These are phyloP conservation scores for Colius striatus DNA, from an alignment of 2,113 vertebrate species.

Conservation along the genomic window DNA sequence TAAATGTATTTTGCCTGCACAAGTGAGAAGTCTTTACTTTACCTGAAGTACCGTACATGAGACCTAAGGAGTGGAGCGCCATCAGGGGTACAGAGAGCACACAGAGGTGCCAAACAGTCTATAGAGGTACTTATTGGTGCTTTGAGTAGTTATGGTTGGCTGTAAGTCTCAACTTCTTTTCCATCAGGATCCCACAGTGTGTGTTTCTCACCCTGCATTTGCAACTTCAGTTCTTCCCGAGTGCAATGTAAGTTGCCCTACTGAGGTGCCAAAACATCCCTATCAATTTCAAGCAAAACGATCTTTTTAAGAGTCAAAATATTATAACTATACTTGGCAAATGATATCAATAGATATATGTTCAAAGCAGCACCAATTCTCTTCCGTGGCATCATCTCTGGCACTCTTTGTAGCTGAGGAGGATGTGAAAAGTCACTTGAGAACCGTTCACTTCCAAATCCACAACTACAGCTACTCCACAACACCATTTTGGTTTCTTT, in stretches of 20 bases:
- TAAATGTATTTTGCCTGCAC: not conserved
- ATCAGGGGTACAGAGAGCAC: not conserved
- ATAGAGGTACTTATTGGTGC: fast-evolving
- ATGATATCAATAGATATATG: fast-evolving
- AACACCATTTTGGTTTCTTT: not conserved
- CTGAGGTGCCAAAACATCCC: not conserved
- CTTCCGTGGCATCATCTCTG: not conserved
- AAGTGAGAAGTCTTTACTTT: not conserved
- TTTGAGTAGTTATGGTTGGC: not conserved
- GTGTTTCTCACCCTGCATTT: not conserved
- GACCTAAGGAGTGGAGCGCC: not conserved
- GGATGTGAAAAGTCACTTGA: not conserved
- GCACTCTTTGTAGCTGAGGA: not conserved
- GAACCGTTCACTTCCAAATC: not conserved
- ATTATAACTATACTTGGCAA: not conserved
- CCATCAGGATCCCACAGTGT: not conserved
- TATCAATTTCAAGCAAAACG: not conserved
- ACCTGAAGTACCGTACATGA: not conserved
- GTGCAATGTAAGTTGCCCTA: not conserved
- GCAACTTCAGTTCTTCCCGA: not conserved
- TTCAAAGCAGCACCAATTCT: not conserved
- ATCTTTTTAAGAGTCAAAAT: not conserved
- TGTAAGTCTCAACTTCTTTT: not conserved
- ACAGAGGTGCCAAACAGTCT: not conserved
- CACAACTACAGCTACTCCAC: not conserved